Conservation (phyloP, 2,888 invertebrate species). For the Drosophila vallismaia region DNA sequence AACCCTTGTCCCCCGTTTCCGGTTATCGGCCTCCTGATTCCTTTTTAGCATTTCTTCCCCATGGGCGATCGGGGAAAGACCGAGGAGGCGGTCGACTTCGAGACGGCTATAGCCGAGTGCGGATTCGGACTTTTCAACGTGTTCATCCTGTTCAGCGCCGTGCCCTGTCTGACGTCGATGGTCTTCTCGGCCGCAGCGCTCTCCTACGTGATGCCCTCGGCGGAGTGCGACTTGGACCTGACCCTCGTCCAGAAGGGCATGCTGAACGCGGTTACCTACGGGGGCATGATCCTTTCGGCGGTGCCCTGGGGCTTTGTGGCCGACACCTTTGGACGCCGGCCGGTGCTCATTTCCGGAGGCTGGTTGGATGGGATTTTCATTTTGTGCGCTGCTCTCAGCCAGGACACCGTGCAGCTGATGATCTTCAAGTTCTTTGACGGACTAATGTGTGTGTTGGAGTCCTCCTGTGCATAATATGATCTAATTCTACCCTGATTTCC, state of each 20-base stretch:
- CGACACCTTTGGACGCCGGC: constrained; percentile 88
- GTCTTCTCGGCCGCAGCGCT: constrained; percentile 89
- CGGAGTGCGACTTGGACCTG: constrained; percentile 89
- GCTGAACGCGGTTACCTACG: constrained; percentile 88
- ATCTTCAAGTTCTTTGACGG: constrained; percentile 89
- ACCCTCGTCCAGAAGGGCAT: constrained; percentile 88
- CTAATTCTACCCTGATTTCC: constrained; percentile 14
- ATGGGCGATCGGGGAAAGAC: constrained; percentile 34
- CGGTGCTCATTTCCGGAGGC: constrained; percentile 88
- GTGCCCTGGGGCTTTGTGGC: constrained; percentile 91
- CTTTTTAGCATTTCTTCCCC: neutral
- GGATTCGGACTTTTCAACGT: constrained; percentile 90
- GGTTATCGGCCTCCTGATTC: neutral
- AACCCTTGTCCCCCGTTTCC: neutral
- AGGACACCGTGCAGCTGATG: constrained; percentile 87
- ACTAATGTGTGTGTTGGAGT: constrained; percentile 85
- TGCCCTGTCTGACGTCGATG: constrained; percentile 88
- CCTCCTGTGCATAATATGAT: neutral
- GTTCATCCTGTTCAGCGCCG: constrained; percentile 85
- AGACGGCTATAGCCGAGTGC: constrained; percentile 88
- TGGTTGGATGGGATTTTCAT: constrained; percentile 87
- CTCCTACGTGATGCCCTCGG: constrained; percentile 89
- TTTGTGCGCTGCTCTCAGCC: constrained; percentile 87
- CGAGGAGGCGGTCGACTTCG: constrained; percentile 86
- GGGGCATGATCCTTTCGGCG: constrained; percentile 91